These are phyloP conservation scores for Tupiocoris notatus DNA, from an alignment of 2,888 invertebrate species.

Conservation along the genomic window DNA sequence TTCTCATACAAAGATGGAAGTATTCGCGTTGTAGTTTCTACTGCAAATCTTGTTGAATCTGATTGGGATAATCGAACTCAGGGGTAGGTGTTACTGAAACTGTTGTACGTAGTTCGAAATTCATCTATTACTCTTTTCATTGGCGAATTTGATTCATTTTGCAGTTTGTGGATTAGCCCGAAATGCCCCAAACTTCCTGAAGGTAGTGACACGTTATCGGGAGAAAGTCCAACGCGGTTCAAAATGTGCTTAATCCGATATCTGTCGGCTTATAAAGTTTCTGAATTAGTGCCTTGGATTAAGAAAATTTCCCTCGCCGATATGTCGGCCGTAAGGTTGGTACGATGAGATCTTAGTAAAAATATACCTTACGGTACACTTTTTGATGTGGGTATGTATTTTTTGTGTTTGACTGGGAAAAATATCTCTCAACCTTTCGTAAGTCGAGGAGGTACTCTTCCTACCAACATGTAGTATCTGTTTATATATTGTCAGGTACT, in stretches of 20 bases:
- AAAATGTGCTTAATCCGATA: conserved; percentile 75
- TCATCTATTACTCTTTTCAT: no score
- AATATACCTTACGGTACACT: not conserved
- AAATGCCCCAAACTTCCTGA: conserved; percentile 65
- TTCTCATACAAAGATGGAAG: conserved; percentile 79
- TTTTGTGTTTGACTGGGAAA: no score
- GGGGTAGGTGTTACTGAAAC: conserved; percentile 65
- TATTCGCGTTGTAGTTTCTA: conserved; percentile 81
- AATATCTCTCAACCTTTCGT: no score
- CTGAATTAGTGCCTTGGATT: conserved; percentile 70
- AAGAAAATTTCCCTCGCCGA: conserved; percentile 73
- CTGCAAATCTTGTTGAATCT: conserved; percentile 84
- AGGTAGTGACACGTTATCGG: conserved; percentile 58
- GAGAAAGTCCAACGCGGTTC: conserved; percentile 83
- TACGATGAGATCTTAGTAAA: conserved; percentile 2
- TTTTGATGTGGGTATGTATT: not conserved
- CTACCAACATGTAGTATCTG: no score
- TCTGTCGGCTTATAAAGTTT: conserved; percentile 69
- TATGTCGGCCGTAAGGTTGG: conserved; percentile 76
- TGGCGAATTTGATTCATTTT: no score
- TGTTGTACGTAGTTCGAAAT: no score
- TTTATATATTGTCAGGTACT: no score
- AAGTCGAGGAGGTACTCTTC: no score
- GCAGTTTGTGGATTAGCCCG: conserved; percentile 86
- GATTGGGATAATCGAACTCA: conserved; percentile 96